Base-by-base conservation (phyloP, 2,888 invertebrate species). In the Iphiclides podalirius region DNA sequence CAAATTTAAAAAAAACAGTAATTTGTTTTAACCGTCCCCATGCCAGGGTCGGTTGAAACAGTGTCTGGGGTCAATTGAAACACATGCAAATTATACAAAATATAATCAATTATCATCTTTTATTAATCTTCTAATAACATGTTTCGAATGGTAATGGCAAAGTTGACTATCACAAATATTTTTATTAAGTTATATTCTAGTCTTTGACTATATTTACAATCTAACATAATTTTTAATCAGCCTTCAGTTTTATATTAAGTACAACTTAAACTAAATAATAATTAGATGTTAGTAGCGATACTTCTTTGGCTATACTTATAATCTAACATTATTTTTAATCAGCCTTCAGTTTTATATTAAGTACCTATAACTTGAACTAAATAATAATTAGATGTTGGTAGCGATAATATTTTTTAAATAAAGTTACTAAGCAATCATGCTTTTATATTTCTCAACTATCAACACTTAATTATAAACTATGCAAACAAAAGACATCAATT, bases 1-100 rank as follows among this genome's bases (percentile, higher is more conserved):
- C 34, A 34, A 34, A 34, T 34, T 4, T 11, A 34, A 34, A 34
- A 34, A 13, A 34, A 34, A 13, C 28, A 34, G 34, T 42, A 11
- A 47, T 43, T 38, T 14, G 38, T 45, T 45, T 49, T 11, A 53
- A 42, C 51, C 45, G 45, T 46, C 45, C 51, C 44, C 34, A 50
- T 44, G 7, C 44, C 41, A 51, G 45, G 40, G 45, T 16, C 36
- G 45, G 45, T 45, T 51, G 45, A 45, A 45, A 51, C 45, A 39
- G 51, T 51, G 51, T 23, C 37, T 51, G 51, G 45, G 51, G 51
- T 51, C 45, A 51, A 33, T 51, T 45, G 45, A 45, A 45, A 51
- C 45, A 51, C 50, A 48, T 48, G 48, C 38, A 37, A 42, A 42
- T 48, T 28, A 42, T 42, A 31, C 36, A 48, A 43, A 42, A 42